Evolutionary conservation across 2,113 vertebrate species (phyloP), one percentile per base, ranked within the genome.

Genomic region (Athene noctua): DNA sequence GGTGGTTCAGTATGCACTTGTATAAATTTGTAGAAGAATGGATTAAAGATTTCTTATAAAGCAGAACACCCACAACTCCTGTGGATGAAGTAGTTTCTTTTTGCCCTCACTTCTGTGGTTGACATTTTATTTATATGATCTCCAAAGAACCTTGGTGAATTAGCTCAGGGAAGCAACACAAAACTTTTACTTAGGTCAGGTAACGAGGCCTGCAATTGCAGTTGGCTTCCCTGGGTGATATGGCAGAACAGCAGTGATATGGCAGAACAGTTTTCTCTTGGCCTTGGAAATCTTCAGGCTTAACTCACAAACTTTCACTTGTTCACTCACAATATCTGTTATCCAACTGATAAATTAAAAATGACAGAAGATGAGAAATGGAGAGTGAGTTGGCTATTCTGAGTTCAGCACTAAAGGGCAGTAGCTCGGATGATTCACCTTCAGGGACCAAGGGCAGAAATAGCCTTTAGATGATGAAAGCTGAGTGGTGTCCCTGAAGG

Each of bases 261-360:
- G 88, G 44, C 36, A 84, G 65, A 92, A 54, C 6, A 78, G 26
- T 87, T 95, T 95, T 80, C 58, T 73, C 19, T 42, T 66, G 49
- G 83, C 44, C 65, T 86, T 84, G 52, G 66, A 94, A 92, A 81
- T 90, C 86, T 61, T 92, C 52, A 72, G 87, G 61, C 78, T 87
- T 87, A 55, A 75, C 49, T 94, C 61, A 52, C 47, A 67, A 81
- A 85, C 54, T 90, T 94, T 72, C 61, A 68, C n/a, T 89, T 82
- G 78, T 67, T 34, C n/a, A 81, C 65, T 92, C 70, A 72, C 21
- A 66, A 34, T 80, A 74, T 88, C 22, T 88, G 15, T 26, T 62
- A 49, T 73, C 49, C 80, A 74, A 66, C n/a, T 86, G 80, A 71
- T 52, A 87, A 95, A 96, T 93, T 90, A 84, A 94, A 93, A 93